Evolutionary conservation across 2,797 vertebrate genomes (phyloP).

Genomic region (Sphaeramia orbicularis): DNA sequence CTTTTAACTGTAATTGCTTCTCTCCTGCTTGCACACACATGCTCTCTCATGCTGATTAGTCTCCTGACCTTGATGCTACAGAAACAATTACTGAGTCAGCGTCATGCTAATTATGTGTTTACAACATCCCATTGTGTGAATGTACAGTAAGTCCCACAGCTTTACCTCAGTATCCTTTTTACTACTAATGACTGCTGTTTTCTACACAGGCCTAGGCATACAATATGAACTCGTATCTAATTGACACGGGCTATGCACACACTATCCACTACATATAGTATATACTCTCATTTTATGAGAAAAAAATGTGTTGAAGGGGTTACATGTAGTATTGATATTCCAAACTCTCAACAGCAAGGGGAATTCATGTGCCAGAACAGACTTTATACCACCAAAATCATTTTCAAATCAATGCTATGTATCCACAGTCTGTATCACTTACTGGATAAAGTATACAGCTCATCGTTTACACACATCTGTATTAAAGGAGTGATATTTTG

Average conservation of each 20-base stretch:
- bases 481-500: too few species aligned
- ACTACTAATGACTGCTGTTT: not conserved
- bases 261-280: too few species aligned
- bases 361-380: too few species aligned
- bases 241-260: not conserved
- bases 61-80: conserved; percentile 60
- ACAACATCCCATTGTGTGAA: conserved; percentile 29
- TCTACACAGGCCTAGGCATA: not conserved
- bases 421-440: too few species aligned
- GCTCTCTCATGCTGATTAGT: conserved; percentile 49
- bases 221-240: not conserved
- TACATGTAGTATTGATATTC: too few species aligned
- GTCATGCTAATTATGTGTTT: conserved; percentile 55
- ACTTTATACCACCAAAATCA: too few species aligned
- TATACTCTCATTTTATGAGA: too few species aligned
- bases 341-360: too few species aligned
- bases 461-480: too few species aligned
- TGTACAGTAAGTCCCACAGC: not conserved
- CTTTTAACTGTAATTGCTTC: conserved; percentile 29
- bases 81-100: conserved; percentile 66
- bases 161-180: conserved; percentile 1
- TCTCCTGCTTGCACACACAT: conserved; percentile 1
- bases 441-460: too few species aligned
- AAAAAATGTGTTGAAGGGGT: too few species aligned
- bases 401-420: too few species aligned